Evolutionary conservation across 2,113 vertebrate species (phyloP).

Genomic region (Myrmecobius fasciatus): DNA sequence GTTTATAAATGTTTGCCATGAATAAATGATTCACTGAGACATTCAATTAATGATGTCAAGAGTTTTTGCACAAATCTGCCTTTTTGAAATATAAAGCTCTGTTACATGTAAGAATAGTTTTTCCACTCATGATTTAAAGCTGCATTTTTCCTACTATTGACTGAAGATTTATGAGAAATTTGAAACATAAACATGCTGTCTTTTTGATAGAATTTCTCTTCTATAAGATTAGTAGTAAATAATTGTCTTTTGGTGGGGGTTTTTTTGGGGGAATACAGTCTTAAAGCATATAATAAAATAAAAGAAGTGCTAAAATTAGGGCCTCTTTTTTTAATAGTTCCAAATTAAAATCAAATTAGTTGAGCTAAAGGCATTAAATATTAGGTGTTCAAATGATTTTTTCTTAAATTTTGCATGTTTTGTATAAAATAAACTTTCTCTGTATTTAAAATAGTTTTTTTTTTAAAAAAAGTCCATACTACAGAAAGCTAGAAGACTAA

Average conservation of each 20-base stretch:
- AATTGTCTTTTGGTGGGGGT: not conserved
- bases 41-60: not conserved
- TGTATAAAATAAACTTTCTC: conserved; percentile 15
- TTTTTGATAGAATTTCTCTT: not conserved
- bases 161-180: conserved; percentile 18
- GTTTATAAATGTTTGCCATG: conserved; percentile 24
- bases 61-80: conserved; percentile 32
- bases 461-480: not conserved
- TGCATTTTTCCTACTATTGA: not conserved
- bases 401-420: conserved; percentile 21
- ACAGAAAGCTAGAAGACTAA: not conserved
- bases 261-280: not conserved
- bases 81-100: conserved; percentile 24
- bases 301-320: conserved; percentile 11
- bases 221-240: conserved; percentile 9
- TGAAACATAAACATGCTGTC: not conserved
- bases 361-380: conserved; percentile 26
- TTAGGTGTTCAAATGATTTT: conserved; percentile 15
- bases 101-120: not conserved
- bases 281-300: conserved; percentile 36
- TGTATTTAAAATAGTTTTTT: conserved; percentile 15
- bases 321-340: not conserved
- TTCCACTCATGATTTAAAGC: not conserved
- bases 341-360: conserved; percentile 2
- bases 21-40: not conserved